phyloP scores from a whole-genome alignment of 2,797 vertebrate species.

The Pangasius djambal region DNA sequence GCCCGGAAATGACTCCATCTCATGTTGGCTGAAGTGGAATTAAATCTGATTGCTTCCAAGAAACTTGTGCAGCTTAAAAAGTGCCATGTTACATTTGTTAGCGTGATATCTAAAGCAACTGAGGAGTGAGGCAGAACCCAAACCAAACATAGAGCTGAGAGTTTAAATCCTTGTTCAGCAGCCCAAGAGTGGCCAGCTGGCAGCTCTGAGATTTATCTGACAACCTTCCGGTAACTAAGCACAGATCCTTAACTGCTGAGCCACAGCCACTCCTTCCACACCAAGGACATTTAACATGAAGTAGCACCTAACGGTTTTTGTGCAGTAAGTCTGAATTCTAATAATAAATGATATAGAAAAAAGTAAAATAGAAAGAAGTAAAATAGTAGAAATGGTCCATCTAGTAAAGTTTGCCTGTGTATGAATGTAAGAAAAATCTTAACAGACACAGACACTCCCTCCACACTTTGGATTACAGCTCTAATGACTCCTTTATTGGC shows the following conservation, averaged over 20 bases:
- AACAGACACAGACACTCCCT: conserved; percentile 30
- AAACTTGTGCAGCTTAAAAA: conserved; percentile 9
- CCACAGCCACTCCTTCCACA: not conserved
- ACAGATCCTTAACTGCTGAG: not conserved
- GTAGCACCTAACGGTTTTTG: not conserved
- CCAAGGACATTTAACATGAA: not conserved
- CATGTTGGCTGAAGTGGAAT: not conserved
- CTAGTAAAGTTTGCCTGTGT: not conserved
- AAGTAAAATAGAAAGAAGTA: no score
- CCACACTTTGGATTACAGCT: conserved; percentile 53
- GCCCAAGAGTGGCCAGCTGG: not conserved
- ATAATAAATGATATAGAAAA: not conserved
- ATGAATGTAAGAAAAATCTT: conserved; percentile 49
- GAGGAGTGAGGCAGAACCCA: not conserved
- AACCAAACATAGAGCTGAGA: not conserved
- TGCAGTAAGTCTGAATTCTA: not conserved
- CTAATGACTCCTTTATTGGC: conserved; percentile 66
- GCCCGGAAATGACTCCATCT: not conserved
- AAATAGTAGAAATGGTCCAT: not conserved
- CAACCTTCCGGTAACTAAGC: conserved; percentile 12
- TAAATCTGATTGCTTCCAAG: not conserved
- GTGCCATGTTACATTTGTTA: not conserved
- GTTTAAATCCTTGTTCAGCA: conserved; percentile 16
- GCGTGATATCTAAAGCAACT: not conserved
- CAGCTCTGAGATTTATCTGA: not conserved